These are phyloP conservation scores for Aphelenchoides besseyi DNA, from an alignment of 1,140 invertebrate genomes.

Conservation along the genomic window DNA sequence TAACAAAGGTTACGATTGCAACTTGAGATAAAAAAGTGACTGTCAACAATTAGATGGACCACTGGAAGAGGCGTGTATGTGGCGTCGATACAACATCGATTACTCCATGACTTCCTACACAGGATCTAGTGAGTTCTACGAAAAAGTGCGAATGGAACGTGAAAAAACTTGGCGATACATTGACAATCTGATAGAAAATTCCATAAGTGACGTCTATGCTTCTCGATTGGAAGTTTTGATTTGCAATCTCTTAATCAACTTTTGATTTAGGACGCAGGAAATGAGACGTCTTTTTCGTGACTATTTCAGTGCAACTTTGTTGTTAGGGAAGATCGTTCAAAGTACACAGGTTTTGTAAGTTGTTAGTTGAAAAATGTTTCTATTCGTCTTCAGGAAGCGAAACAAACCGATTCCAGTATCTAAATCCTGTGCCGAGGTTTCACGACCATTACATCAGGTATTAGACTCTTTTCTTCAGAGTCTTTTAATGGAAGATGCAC, in stretches of 20 bases:
- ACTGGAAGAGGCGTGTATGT: background rate
- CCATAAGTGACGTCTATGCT: background rate
- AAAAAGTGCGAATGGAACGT: background rate
- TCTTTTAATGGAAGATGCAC: background rate
- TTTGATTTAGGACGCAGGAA: background rate
- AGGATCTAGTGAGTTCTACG: background rate
- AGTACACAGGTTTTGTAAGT: background rate
- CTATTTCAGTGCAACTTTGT: background rate
- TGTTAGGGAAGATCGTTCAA: background rate
- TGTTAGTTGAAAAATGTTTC: background rate
- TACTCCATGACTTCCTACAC: background rate
- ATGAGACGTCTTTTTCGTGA: background rate
- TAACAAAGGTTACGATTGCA: no score
- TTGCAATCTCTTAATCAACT: background rate
- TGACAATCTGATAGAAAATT: background rate
- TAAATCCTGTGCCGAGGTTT: background rate
- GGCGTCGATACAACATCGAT: slow-evolving; percentile 1
- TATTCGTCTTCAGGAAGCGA: background rate
- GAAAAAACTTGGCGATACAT: background rate
- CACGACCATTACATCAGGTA: background rate
- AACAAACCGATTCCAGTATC: background rate
- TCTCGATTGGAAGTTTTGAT: background rate
- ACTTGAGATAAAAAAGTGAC: no score
- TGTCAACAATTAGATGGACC: slow-evolving; percentile 6
- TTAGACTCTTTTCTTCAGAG: background rate